phyloP scores from a whole-genome alignment of 2,888 invertebrate species.

The Branchipolynoe longqiensis region DNA sequence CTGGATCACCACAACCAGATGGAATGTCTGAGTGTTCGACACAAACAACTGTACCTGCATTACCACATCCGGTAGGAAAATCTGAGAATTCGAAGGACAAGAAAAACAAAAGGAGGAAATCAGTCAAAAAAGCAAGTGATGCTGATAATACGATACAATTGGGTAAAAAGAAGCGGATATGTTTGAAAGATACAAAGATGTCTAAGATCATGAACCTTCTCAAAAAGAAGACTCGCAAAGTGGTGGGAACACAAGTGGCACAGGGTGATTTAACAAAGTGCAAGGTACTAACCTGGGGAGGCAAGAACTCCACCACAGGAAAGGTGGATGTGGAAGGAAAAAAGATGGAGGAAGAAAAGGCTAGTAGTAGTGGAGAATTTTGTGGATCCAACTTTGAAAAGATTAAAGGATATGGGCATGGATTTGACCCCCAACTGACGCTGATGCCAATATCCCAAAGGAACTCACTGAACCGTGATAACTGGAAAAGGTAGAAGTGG shows the following conservation, averaged over 20 bases:
- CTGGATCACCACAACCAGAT: not conserved
- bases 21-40: not conserved
- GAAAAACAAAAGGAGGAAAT: not conserved
- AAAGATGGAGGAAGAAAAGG: not conserved
- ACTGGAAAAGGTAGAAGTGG: too few relatives aligned
- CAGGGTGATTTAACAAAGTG: too few relatives aligned
- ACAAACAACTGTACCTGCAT: too few relatives aligned
- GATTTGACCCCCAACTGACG: not conserved
- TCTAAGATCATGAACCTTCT: not conserved
- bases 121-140: not conserved
- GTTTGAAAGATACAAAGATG: not conserved
- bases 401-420: slow-evolving; percentile 39
- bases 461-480: too few relatives aligned
- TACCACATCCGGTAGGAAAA: too few relatives aligned
- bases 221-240: not conserved
- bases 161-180: not conserved
- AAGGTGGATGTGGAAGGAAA: too few relatives aligned
- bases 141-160: not conserved
- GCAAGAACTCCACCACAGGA: too few relatives aligned
- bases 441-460: not conserved
- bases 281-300: too few relatives aligned
- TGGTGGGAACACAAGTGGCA: too few relatives aligned
- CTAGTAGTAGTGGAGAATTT: not conserved
- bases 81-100: not conserved
- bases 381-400: not conserved